Base-by-base conservation (phyloP, 2,797 vertebrate genomes). In the Remorina albescens region DNA sequence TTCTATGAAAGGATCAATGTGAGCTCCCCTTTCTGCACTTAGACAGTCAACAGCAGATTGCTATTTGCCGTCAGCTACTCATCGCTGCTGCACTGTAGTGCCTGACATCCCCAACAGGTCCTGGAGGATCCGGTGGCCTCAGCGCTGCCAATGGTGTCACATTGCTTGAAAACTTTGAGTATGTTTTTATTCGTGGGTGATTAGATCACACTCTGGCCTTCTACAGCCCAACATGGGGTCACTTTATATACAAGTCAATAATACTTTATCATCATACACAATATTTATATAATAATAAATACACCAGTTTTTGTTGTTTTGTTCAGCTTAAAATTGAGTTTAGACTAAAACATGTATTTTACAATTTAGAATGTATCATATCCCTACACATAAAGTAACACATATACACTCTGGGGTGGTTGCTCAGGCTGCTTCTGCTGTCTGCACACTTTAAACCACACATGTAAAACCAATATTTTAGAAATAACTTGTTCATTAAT, bases 71-170 rank as follows among this genome's bases (percentile, higher is more conserved):
- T 64, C 36, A 51, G 11, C 67, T 60, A 67, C 55, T 85, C 80
- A 73, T 55, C 68, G 15, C 53, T 3, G 10, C 30, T 15, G 21
- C 51, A 15, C 23, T 28, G 66, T 30, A 67, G 74, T n/a, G 61
- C 71, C 62, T 81, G 70, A 85, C 74, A 84, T 83, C 81, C 73
- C 37, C n/a, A 19, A 12, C 56, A 13, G 5, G 36, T 71, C 70
- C 65, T 63, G 55, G 46, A 71, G 70, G 57, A 69, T 89, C 80
- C 1, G 44, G 56, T 86, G 69, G 58, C 76, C 25, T 71, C 32
- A 15, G 51, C 28, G 8, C 10, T 60, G 67, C 57, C 80, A 69
- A 55, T 12, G 47, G 44, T 30, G 60, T 55, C 69, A 42, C 53
- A 54, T 12, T 32, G 25, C 61, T 34, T 56, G 42, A 73, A 76